Percentiles rank a stretch among this genome's conserved stretches.
These are phyloP conservation scores for Choristoneura rosaceana DNA, from an alignment of 2,888 invertebrate species.

Conservation along the genomic window DNA sequence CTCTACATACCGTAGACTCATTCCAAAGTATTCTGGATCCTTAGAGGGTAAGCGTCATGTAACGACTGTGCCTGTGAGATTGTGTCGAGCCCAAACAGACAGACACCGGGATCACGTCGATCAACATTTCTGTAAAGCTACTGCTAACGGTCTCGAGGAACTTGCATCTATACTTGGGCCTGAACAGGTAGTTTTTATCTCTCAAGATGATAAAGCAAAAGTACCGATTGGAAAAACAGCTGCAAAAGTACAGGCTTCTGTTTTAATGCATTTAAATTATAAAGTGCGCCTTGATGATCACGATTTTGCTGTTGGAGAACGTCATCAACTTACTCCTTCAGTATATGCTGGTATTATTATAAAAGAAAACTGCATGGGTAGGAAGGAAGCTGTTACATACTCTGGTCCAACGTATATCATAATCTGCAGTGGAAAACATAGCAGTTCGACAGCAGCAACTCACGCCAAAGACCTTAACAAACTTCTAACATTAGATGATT, in stretches of 20 bases:
- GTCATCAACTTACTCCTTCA: constrained; percentile 48
- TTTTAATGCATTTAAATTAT: constrained; percentile 49
- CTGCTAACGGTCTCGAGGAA: constrained; percentile 45
- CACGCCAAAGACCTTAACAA: background rate
- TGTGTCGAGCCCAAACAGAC: constrained; percentile 41
- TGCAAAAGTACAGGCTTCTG: constrained; percentile 55
- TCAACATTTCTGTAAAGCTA: constrained; percentile 42
- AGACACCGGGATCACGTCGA: constrained; percentile 42
- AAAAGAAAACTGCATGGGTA: background rate
- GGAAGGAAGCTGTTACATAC: background rate
- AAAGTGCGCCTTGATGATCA: constrained; percentile 46
- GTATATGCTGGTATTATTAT: constrained; percentile 48
- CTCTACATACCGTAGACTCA: constrained; percentile 47
- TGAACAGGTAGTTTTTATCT: constrained; percentile 48
- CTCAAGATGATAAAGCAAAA: constrained; percentile 49
- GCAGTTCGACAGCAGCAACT: background rate
- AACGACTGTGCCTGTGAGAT: constrained; percentile 43
- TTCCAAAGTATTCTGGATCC: constrained; percentile 43
- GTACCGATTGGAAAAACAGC: constrained; percentile 55
- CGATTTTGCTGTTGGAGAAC: constrained; percentile 46
- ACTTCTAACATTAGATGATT: background rate
- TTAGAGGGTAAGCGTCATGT: constrained; percentile 44
- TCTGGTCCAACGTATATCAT: background rate
- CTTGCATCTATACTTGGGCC: constrained; percentile 49
- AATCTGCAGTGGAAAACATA: background rate